Percentiles rank a stretch among this genome's conserved stretches.
These are phyloP conservation scores for Amblyjoppa proteus DNA, from an alignment of 2,888 invertebrate species.

Conservation along the genomic window DNA sequence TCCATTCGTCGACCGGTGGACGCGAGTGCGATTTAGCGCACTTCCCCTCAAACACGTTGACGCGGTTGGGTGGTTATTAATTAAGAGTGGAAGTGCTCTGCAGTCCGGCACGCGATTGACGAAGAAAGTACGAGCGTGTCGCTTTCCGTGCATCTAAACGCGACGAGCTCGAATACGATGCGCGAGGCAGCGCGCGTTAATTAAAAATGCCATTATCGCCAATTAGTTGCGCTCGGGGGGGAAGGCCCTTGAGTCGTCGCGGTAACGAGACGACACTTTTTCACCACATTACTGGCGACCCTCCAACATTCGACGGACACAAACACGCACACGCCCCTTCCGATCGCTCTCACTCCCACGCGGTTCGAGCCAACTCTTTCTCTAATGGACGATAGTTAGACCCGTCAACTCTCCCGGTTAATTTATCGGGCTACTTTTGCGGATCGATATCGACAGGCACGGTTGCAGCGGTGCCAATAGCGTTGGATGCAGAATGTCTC, in stretches of 20 bases:
- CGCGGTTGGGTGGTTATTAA: conserved; percentile 5
- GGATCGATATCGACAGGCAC: conserved; percentile 60
- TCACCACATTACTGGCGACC: background rate
- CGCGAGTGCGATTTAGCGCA: conserved; percentile 13
- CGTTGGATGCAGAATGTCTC: conserved; percentile 55
- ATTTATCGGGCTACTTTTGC: conserved; percentile 51
- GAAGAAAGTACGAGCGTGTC: conserved; percentile 54
- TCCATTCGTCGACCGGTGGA: background rate
- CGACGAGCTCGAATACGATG: conserved; percentile 4
- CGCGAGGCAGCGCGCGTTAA: conserved; percentile 29
- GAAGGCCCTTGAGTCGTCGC: conserved; percentile 19
- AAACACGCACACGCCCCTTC: conserved; percentile 1
- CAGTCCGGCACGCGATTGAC: conserved; percentile 53
- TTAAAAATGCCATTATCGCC: conserved; percentile 51
- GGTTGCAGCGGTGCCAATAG: conserved; percentile 26
- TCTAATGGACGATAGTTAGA: conserved; percentile 20
- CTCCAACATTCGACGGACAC: background rate
- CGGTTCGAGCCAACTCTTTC: conserved; percentile 11
- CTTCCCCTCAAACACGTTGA: background rate
- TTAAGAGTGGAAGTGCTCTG: conserved; percentile 55
- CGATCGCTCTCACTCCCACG: conserved; percentile 24
- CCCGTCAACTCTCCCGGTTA: conserved; percentile 45
- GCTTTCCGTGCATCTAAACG: conserved; percentile 43
- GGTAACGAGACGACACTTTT: conserved; percentile 35
- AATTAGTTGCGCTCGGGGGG: conserved; percentile 23